Base-by-base conservation (phyloP, 2,113 vertebrate species). In the Ptyas mucosa region DNA sequence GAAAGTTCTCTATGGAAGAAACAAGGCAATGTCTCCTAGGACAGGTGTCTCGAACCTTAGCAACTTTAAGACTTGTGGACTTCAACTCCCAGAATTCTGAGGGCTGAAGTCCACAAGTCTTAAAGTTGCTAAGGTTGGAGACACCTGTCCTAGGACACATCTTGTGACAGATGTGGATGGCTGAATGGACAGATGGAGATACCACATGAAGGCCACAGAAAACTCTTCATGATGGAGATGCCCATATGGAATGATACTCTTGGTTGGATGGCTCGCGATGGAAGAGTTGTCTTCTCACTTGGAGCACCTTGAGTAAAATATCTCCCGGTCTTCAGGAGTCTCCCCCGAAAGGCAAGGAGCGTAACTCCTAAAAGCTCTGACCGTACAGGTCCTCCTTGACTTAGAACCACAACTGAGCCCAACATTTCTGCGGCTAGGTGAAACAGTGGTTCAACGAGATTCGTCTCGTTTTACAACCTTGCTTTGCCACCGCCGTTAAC, bases 161-260 rank as follows among this genome's bases (percentile, higher is more conserved):
- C 91, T 87, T 94, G 55, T 49, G 24, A 90, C 18, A 90, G 20
- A 91, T 14, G 94, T 20, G 87, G n/a, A 34, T 34, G 26, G 51
- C 87, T 52, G 51, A 21, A 88, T 54, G 69, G 69, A 43, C 5
- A 15, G 34, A 26, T 94, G 95, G 95, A 90, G 93, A 89, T 54
- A 52, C 91, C 92, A 7, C 85, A 90, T 92, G 91, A 92, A 94
- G 94, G 53, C 58, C 0, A 0, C 55, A 57, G 6, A 23, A 29
- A 64, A 10, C 24, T 64, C 58, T 64, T 29, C 26, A 64, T 11
- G 58, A 29, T 29, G 24, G 58, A 61, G 24, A 61, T 61, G 58
- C 10, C 26, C 26, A 0, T 29, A 12, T 29, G 46, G 91, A 91
- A 88, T 34, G 93, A 91, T 89, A 94, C 93, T 94, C 75, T 54